Evolutionary conservation across 1,140 invertebrate genomes (phyloP).

Genomic region (Orius insidiosus): DNA sequence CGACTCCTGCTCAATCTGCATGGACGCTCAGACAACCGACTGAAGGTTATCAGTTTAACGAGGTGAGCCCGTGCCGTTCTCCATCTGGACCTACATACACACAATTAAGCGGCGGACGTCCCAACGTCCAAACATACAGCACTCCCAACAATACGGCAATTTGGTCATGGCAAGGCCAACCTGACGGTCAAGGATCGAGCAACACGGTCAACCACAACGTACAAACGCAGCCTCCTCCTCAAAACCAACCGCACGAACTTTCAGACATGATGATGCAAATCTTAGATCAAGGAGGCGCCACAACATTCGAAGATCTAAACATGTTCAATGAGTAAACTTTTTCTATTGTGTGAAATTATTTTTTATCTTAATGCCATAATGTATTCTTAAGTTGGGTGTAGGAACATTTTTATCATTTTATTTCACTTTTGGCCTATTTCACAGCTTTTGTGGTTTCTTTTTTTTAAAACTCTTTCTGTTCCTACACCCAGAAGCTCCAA

Average conservation of each 20-base stretch:
- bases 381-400: no score
- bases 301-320: slow-evolving; percentile 76
- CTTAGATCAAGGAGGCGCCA: slow-evolving; percentile 56
- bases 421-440: no score
- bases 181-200: slow-evolving; percentile 22
- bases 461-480: no score
- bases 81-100: slow-evolving; percentile 72
- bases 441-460: no score
- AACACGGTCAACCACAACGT: slow-evolving; percentile 24
- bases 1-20: slow-evolving; percentile 40
- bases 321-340: slow-evolving; percentile 65
- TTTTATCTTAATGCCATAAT: no score
- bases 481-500: no score
- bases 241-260: slow-evolving; percentile 46
- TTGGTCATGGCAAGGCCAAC: slow-evolving; percentile 49
- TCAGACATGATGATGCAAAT: slow-evolving; percentile 84
- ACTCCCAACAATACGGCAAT: slow-evolving; percentile 25
- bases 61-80: slow-evolving; percentile 61
- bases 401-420: no score
- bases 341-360: not conserved
- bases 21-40: slow-evolving; percentile 30
- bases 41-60: slow-evolving; percentile 55
- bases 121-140: slow-evolving; percentile 33
- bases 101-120: slow-evolving; percentile 45
- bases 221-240: slow-evolving; percentile 29